Base-by-base conservation (phyloP, 2,888 invertebrate genomes). In the Chrysolina americana region DNA sequence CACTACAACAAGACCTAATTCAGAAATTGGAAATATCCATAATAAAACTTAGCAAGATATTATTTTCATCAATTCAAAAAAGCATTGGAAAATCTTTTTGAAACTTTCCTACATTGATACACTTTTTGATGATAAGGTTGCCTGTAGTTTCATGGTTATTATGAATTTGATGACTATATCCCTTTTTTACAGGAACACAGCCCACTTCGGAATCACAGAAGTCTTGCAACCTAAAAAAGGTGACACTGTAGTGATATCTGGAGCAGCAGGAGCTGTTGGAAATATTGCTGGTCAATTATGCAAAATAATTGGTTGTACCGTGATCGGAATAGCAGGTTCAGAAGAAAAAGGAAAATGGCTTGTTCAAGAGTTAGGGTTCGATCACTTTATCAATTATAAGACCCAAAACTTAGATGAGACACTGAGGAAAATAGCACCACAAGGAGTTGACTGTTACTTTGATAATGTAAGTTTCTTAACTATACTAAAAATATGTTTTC, bases 191-290 rank as follows among this genome's bases (percentile, higher is more conserved):
- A 59, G 94, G 44, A 92, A 91, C 80, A 93, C 94, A 4, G 94
- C 94, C 0, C 93, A 93, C 83, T 94, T 94, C 87, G 95, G 95
- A 0, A 88, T 95, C 11, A 86, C 92, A 76, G 93, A 94, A 80
- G 88, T 94, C 75, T 94, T 94, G 78, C 86, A 91, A 74, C 94
- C 94, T 2, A 92, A 93, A 87, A 81, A 89, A 10, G 94, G 93
- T 10, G 94, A 95, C 86, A 93, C 92, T 0, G 90, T 95, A 15
- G 92, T 93, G 1, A 91, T 95, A 2, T 92, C 92, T 50, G 92
- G 92, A 8, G 95, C 95, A n/a, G 95, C 94, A 41, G 95, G 95
- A 17, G 95, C 94, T 41, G 94, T 95, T 11, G 95, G 95, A 8
- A 92, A 91, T 73, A 90, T 93, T 65, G 95, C 94, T 44, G 95